Evolutionary conservation across 2,888 invertebrate genomes (phyloP), one percentile per base, ranked within the genome.

Genomic region (Gibbula magus): DNA sequence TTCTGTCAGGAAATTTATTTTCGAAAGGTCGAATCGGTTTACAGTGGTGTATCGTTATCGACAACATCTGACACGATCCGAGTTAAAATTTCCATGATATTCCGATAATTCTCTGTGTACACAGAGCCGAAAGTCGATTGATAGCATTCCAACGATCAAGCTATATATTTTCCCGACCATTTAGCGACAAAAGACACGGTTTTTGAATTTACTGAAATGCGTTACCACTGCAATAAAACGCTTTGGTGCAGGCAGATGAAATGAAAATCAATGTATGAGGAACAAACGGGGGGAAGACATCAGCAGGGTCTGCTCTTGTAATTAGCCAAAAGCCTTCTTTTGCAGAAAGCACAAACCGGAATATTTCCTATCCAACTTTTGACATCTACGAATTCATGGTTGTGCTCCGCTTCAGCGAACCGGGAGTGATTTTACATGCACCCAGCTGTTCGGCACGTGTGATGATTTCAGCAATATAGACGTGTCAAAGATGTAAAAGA

Each of bases 151-250:
- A 32, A 39, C 70, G 35, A 39, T n/a, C 10, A 35, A 32, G n/a
- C 35, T 35, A 70, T 75, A 75, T 75, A 75, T 75, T 32, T 29
- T 54, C 29, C 29, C 20, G 35, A 32, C 32, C 75, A 29, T 75
- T 75, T 20, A 52, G 54, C 32, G 20, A 53, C 75, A 75, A 75
- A 75, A 54, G 53, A 75, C 75, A 75, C 52, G 75, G 52, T 25
- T 75, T 75, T 75, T 54, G 54, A 75, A 75, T 75, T 75, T 75
- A 35, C 75, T 75, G 22, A 54, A 75, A 75, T 53, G 54, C 75
- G 75, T 53, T 75, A n/a, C 25, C 25, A 35, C 7, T 54, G 75
- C 35, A 54, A 75, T 75, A 75, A 75, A 75, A 74, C 61, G 29
- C 61, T 61, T 61, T 25, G 61, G 29, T 29, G 29, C 16, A 18